Base-by-base conservation (phyloP, 2,113 vertebrate species). In the Pardalotus punctatus region DNA sequence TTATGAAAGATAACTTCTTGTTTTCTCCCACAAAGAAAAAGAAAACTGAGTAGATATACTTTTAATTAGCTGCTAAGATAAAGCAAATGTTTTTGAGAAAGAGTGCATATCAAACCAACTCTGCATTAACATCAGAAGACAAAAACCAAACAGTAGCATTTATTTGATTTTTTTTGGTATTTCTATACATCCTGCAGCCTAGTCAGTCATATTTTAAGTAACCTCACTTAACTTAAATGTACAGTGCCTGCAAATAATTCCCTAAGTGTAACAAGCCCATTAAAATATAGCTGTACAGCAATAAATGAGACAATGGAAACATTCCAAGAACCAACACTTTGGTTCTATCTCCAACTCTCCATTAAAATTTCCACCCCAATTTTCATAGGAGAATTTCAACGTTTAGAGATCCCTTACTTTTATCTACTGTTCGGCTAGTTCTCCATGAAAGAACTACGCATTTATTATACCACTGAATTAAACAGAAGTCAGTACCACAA, bases 11-110 rank as follows among this genome's bases (percentile, higher is more conserved):
- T 42, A 54, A 9, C 91, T 43, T 91, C 35, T 24, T 78, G 43
- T 45, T 89, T 94, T 62, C 45, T 61, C 33, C 23, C 35, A 82
- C 40, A 82, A 82, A 94, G 48, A 71, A 92, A 85, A 94, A 67
- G 17, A 71, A 90, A 91, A 57, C 38, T 28, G 21, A 77, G 25
- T 40, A 43, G 51, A 88, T 90, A 90, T 73, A 67, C 43, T 73
- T 94, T 64, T 81, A 94, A 88, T 91, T 94, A 81, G 83, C 71
- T 90, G 27, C 62, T 71, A 82, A 76, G 73, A 81, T 60, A 72
- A 94, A 80, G 29, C 11, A 57, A 82, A 91, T 19, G 17, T 25
- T 86, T 88, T 74, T 89, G 60, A 72, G 58, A 73, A 76, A 69
- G 76, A 69, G 61, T 66, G 88, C 85, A 28, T 57, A 86, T 66